These are phyloP conservation scores for Brachypterus glaber DNA, from an alignment of 2,888 invertebrate species.

Conservation along the genomic window DNA sequence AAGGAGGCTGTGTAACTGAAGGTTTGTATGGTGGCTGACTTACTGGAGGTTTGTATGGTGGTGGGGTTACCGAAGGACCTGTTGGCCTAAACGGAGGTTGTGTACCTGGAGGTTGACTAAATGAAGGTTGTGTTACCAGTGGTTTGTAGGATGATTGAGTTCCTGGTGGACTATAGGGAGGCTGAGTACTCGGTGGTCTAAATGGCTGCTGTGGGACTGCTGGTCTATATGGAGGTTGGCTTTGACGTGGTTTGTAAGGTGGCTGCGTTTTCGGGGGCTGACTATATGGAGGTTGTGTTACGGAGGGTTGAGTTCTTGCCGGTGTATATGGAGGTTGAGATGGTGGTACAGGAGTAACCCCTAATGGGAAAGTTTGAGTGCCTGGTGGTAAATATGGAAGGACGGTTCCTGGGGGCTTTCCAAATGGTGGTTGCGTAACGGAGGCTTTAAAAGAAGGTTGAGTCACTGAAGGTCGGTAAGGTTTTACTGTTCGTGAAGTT, in stretches of 20 bases:
- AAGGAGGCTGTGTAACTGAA: slow-evolving; percentile 8
- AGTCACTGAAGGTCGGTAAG: neutral
- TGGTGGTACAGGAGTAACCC: no score
- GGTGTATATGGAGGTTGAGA: no score
- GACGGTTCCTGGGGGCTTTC: no score
- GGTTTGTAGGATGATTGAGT: slow-evolving; percentile 4
- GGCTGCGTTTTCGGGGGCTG: no score
- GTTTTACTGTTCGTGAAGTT: no score
- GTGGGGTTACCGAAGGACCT: neutral
- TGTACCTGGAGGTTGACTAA: slow-evolving; percentile 3
- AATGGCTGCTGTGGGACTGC: slow-evolving; percentile 3
- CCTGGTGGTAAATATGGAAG: no score
- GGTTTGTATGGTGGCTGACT: no score
- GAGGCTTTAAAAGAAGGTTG: slow-evolving; percentile 5
- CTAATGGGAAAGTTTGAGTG: no score
- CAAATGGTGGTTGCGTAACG: neutral
- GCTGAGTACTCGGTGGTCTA: slow-evolving; percentile 5
- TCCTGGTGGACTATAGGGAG: slow-evolving; percentile 2
- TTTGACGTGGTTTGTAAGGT: no score
- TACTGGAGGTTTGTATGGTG: slow-evolving; percentile 1
- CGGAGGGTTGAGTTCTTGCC: no score
- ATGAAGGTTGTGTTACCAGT: slow-evolving; percentile 5
- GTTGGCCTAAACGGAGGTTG: slow-evolving; percentile 2
- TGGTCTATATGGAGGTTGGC: slow-evolving; percentile 4
- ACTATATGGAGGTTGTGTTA: no score